Evolutionary conservation across 1,140 invertebrate species (phyloP), one percentile per base, ranked within the genome.

Genomic region (Scaptodrosophila lebanonensis): DNA sequence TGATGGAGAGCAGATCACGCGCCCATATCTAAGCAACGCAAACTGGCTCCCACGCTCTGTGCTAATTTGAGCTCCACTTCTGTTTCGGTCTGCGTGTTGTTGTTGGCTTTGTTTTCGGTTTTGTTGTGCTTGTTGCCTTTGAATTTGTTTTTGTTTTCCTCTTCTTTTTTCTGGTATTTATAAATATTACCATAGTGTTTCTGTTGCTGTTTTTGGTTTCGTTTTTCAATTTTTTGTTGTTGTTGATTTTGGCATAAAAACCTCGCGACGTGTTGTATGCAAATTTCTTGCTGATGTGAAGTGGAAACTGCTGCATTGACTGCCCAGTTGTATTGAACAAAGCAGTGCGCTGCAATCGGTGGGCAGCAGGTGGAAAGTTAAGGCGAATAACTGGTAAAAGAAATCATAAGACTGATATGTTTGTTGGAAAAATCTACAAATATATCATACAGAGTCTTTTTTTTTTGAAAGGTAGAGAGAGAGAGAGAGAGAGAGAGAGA

Each of bases 31-130:
- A n/a, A n/a, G n/a, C 59, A 43, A 56, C 44, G 39, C 65, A 66
- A 79, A 82, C 75, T 60, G 69, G 73, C 75, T 79, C 75, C 75
- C 75, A 79, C 75, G 75, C 75, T 82, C 56, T 82, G 75, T 82
- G 75, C 75, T 79, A 82, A 79, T 79, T 79, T 82, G 62, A 79
- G 72, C 75, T 79, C 61, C 69, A 79, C 69, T 79, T 79, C 52
- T 68, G 59, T 65, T 66, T 50, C 36, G 15, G n/a, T 60, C 20
- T 43, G 44, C 44, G 27, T 38, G 22, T 62, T 56, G 54, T 40
- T 42, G 47, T 54, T 54, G 22, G 22, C 22, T 25, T 25, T 25
- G 22, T 25, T 25, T 25, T 25, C 3, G 22, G 30, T 43, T 39
- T 39, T 48, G 5, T 29, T 8, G 29, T 38, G 30, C 44, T 40